Base-by-base conservation (phyloP, 2,113 vertebrate species). In the Capreolus pygargus region DNA sequence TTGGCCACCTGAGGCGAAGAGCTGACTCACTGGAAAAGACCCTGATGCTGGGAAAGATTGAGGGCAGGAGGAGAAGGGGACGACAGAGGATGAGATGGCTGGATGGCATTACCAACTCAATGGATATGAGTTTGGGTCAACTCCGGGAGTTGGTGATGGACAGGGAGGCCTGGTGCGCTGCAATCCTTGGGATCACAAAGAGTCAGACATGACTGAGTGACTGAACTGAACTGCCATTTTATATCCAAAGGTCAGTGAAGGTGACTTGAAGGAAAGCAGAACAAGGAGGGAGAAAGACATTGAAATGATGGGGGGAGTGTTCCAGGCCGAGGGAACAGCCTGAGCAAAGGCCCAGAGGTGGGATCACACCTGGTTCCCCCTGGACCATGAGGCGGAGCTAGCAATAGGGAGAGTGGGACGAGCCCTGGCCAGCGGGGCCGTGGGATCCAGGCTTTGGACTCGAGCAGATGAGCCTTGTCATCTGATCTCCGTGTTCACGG, bases 391-490 rank as follows among this genome's bases (percentile, higher is more conserved):
- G 45, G 55, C 28, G 39, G 45, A 60, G 50, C 10, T 0, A 0
- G 45, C 16, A 0, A 0, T 27, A 8, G 61, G 6, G 76, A 25
- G 3, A 11, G 15, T 0, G 1, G 39, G 52, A 15, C 25, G 21
- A 9, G 36, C 30, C 7, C 0, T 0, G 13, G 33, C 8, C 64
- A 5, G 55, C 6, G 6, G 30, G n/a, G 1, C 0, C 0, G 6
- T 28, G 78, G 33, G 33, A 2, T 19, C 15, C 13, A 1, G 36
- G 36, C 30, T 6, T 15, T 27, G 4, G 70, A 4, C 25, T 17
- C 14, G 15, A 23, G 33, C 57, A 2, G 10, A n/a, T 2, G 50
- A 30, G 58, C 61, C 50, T 0, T 0, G n/a, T 39, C 61, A 6
- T 4, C 52, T 1, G 25, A 13, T 28, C 11, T 13, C 6, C 8